phyloP scores from a whole-genome alignment of 2,113 vertebrate genomes.

The Phasianus colchicus region DNA sequence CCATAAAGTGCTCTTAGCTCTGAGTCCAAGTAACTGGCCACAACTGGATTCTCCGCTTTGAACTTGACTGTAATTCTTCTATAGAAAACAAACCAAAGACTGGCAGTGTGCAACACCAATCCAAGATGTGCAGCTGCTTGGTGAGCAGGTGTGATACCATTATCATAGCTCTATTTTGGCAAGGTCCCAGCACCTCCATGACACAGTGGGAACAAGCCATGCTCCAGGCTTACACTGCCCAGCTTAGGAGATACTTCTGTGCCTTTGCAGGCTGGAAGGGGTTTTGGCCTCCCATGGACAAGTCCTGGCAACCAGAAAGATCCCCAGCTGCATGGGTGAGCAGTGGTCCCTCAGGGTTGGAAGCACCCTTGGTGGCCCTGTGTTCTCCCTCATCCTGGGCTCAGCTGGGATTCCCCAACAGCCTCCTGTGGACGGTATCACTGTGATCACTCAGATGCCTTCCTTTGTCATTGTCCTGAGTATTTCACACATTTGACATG shows the following conservation, averaged over 20 bases:
- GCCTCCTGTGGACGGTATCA: accelerated
- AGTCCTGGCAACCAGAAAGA: background rate
- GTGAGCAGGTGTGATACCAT: background rate
- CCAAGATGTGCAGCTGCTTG: background rate
- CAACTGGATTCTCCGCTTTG: background rate
- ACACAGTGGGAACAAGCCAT: accelerated
- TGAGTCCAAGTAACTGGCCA: background rate
- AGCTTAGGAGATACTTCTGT: background rate
- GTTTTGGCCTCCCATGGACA: background rate
- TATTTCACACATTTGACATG: background rate
- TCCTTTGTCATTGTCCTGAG: background rate
- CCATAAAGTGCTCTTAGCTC: conserved; percentile 54
- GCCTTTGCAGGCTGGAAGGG: background rate
- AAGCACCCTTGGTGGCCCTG: background rate
- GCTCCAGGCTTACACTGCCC: background rate
- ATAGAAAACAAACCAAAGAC: conserved; percentile 11
- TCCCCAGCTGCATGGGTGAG: background rate
- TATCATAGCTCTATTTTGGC: background rate
- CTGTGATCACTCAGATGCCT: accelerated
- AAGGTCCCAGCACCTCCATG: background rate
- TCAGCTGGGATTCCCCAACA: background rate
- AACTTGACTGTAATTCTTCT: background rate
- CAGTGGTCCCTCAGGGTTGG: background rate
- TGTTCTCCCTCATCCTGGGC: background rate
- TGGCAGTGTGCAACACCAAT: accelerated